Conservation (phyloP, 2,797 vertebrate species). For the Melanotaenia nigrans region DNA sequence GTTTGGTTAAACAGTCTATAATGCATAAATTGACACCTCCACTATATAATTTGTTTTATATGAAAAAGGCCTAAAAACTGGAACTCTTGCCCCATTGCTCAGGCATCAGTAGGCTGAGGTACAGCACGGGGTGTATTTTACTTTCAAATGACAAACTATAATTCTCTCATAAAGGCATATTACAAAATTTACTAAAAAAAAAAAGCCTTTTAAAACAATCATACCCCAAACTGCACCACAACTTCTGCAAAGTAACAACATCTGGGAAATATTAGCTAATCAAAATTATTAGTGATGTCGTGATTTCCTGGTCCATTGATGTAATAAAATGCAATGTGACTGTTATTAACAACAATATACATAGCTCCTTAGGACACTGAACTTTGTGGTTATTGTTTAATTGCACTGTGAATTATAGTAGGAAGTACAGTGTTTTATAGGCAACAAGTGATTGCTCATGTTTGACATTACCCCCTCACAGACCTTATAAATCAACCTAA, state of each 20-base stretch:
- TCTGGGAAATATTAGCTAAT: neutral
- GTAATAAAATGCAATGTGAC: neutral
- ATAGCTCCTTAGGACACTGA: neutral
- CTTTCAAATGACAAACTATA: slow-evolving; percentile 35
- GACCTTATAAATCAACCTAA: neutral
- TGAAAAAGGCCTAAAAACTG: neutral
- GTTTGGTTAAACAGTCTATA: neutral
- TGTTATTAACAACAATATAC: slow-evolving; percentile 1
- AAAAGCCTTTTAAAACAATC: neutral
- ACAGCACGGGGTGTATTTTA: slow-evolving; percentile 21
- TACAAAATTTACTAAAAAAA: neutral
- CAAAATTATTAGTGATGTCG: neutral
- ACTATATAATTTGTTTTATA: neutral
- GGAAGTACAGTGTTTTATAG: slow-evolving; percentile 1
- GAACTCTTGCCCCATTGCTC: neutral
- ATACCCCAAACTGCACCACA: neutral
- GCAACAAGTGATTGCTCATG: neutral
- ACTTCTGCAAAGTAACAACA: neutral
- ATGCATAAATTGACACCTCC: neutral
- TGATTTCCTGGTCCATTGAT: neutral
- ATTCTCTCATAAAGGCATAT: slow-evolving; percentile 20
- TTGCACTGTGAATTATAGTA: slow-evolving; percentile 1
- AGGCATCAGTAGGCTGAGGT: neutral
- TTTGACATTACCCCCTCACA: slow-evolving; percentile 16
- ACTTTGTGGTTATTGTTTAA: neutral